Conservation (phyloP, 1,140 invertebrate species). For the Dufourea novaeangliae region DNA sequence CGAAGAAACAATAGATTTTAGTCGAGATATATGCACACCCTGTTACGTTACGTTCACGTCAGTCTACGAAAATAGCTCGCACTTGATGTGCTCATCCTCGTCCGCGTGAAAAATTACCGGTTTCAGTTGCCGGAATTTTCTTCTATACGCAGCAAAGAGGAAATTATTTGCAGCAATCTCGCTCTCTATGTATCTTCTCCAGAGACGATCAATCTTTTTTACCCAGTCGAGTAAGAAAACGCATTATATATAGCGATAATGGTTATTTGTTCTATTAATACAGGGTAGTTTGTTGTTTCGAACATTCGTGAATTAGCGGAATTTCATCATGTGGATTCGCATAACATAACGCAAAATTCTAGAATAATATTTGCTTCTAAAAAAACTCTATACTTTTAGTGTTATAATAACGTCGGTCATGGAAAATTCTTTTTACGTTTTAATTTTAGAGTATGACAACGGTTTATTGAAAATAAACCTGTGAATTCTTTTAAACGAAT, state of each 20-base stretch:
- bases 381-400: too few species aligned
- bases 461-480: neutral
- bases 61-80: constrained; percentile 46
- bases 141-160: constrained; percentile 39
- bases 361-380: too few species aligned
- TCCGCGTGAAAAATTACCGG: constrained; percentile 51
- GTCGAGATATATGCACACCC: neutral
- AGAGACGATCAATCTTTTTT: constrained; percentile 14
- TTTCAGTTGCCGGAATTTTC: constrained; percentile 52
- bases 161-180: constrained; percentile 48
- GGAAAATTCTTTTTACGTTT: neutral
- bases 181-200: constrained; percentile 29
- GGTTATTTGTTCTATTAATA: too few species aligned
- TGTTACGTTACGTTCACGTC: neutral
- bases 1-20: neutral
- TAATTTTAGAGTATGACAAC: neutral
- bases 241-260: neutral
- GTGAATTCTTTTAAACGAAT: neutral
- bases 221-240: neutral
- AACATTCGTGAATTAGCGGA: too few species aligned
- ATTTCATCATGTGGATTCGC: too few species aligned
- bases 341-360: too few species aligned
- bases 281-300: too few species aligned
- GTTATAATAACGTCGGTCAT: too few species aligned
- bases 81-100: constrained; percentile 39